A percentile compares a stretch with the other conserved stretches of the same genome.
phyloP scores from a whole-genome alignment of 1,140 invertebrate genomes.

The Acromyrmex charruanus region DNA sequence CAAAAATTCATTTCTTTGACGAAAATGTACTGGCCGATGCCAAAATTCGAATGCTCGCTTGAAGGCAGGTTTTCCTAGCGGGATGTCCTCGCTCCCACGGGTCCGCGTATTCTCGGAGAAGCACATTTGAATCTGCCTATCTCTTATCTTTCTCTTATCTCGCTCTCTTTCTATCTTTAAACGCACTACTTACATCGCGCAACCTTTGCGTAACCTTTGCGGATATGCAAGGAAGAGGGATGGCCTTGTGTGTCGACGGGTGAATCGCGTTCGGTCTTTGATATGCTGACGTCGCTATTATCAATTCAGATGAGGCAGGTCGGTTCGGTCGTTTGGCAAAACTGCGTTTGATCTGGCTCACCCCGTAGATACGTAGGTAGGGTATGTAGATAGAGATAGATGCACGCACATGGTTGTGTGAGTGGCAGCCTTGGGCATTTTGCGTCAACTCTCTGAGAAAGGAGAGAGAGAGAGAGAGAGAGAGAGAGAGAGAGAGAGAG shows the following conservation, averaged over 20 bases:
- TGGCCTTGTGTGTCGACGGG: slow-evolving; percentile 57
- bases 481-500: slow-evolving; percentile 12
- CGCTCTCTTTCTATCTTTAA: slow-evolving; percentile 69
- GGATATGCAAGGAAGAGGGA: slow-evolving; percentile 57
- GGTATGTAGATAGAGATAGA: slow-evolving; percentile 33
- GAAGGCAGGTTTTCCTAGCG: slow-evolving; percentile 33
- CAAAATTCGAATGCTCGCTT: slow-evolving; percentile 47
- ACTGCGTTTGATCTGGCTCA: slow-evolving; percentile 84
- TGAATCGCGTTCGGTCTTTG: slow-evolving; percentile 80
- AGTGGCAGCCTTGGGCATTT: slow-evolving; percentile 71
- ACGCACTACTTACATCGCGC: slow-evolving; percentile 69
- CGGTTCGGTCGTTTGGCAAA: slow-evolving; percentile 82
- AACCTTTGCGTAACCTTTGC: slow-evolving; percentile 59
- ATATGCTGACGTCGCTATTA: slow-evolving; percentile 85
- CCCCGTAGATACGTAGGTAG: slow-evolving; percentile 63
- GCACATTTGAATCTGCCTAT: slow-evolving; percentile 80
- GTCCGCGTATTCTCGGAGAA: slow-evolving; percentile 68
- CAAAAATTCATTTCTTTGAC: slow-evolving; percentile 53
- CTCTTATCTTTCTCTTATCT: slow-evolving; percentile 24
- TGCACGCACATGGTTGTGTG: slow-evolving; percentile 21
- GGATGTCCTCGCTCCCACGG: slow-evolving; percentile 80
- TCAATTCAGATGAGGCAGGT: slow-evolving; percentile 85
- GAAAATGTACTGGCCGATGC: background rate
- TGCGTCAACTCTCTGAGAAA: slow-evolving; percentile 47
- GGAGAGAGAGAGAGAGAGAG: slow-evolving; percentile 1